These are phyloP conservation scores for Bicyclus anynana DNA, from an alignment of 1,140 invertebrate genomes.

Conservation along the genomic window DNA sequence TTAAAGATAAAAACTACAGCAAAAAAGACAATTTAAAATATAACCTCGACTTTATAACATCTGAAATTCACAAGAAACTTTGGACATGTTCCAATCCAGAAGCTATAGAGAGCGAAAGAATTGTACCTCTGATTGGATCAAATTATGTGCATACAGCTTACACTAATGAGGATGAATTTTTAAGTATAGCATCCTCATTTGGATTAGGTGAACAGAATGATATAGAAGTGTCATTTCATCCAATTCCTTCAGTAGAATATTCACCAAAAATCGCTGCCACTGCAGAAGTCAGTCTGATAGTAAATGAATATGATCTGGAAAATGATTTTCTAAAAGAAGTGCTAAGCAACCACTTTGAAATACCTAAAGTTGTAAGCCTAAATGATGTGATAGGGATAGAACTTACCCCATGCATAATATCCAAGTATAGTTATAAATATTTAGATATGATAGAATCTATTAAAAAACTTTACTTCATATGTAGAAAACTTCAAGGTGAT, in stretches of 20 bases:
- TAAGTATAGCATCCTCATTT: slow-evolving; percentile 51
- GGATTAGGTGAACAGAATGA: slow-evolving; percentile 35
- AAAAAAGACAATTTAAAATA: slow-evolving; percentile 36
- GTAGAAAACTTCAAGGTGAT: slow-evolving; percentile 48
- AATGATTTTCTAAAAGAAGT: slow-evolving; percentile 70
- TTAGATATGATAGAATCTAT: slow-evolving; percentile 56
- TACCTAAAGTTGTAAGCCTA: slow-evolving; percentile 59
- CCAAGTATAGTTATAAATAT: slow-evolving; percentile 67
- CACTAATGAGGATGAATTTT: slow-evolving; percentile 54
- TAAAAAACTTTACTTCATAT: slow-evolving; percentile 65
- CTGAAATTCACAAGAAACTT: slow-evolving; percentile 59
- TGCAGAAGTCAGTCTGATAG: slow-evolving; percentile 56
- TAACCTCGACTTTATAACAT: slow-evolving; percentile 51
- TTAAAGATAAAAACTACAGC: slow-evolving; percentile 30
- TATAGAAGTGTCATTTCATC: slow-evolving; percentile 49
- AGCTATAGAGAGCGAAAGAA: slow-evolving; percentile 39
- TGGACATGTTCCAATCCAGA: slow-evolving; percentile 34
- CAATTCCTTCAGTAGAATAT: slow-evolving; percentile 50
- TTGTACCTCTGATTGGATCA: slow-evolving; percentile 62
- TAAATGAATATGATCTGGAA: slow-evolving; percentile 60
- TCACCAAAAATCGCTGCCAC: slow-evolving; percentile 59
- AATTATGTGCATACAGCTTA: slow-evolving; percentile 41
- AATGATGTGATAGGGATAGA: slow-evolving; percentile 69
- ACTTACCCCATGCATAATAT: slow-evolving; percentile 50
- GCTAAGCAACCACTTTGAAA: slow-evolving; percentile 66